Evolutionary conservation across 2,113 vertebrate genomes (phyloP).

Genomic region (Sialia sialis): DNA sequence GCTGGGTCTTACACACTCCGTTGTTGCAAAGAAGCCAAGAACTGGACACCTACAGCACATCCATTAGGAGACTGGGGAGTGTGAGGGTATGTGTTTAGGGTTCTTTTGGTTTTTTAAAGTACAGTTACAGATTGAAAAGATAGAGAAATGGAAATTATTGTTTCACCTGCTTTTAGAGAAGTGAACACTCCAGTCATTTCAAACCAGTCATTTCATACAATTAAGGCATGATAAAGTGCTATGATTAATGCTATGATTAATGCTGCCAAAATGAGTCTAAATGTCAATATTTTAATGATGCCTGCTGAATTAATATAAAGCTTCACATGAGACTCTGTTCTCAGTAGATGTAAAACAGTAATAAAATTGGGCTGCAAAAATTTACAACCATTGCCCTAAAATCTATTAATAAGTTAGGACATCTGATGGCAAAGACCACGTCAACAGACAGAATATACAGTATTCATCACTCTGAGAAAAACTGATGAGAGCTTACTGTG

Average conservation of each 20-base stretch:
- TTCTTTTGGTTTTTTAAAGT: not conserved
- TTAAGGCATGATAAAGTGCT: not conserved
- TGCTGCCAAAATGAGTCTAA: not conserved
- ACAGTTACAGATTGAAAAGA: not conserved
- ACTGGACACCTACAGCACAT: not conserved
- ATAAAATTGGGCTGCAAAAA: conserved; percentile 16
- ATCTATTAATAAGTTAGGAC: conserved; percentile 11
- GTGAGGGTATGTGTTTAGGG: fast-evolving
- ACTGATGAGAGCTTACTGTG: not conserved
- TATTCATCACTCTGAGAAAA: not conserved
- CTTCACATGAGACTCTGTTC: not conserved
- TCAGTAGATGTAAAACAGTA: not conserved
- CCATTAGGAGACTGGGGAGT: fast-evolving
- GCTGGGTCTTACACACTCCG: not conserved
- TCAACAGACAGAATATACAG: not conserved
- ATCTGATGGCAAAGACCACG: not conserved
- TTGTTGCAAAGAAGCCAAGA: not conserved
- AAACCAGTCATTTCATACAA: not conserved
- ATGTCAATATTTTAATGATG: conserved; percentile 12
- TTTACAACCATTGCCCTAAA: conserved; percentile 18
- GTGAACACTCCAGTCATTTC: not conserved
- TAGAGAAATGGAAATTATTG: not conserved
- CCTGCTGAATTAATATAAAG: not conserved
- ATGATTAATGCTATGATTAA: conserved; percentile 23
- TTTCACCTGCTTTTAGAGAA: not conserved